Evolutionary conservation across 2,888 invertebrate genomes (phyloP).

Genomic region (Gymnoscelis rufifasciata): DNA sequence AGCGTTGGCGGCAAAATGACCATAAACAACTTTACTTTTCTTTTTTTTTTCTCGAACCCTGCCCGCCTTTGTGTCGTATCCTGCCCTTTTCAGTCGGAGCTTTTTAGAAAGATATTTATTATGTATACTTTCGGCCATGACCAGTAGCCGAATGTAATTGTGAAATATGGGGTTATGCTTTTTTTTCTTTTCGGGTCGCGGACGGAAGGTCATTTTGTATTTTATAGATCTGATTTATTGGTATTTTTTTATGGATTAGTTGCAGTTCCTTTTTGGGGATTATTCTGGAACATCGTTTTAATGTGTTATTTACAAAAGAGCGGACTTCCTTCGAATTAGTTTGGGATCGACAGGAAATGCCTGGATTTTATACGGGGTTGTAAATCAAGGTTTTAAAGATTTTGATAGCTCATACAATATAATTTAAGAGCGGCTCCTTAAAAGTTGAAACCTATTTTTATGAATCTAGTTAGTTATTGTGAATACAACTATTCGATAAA

Average conservation of each 20-base stretch:
- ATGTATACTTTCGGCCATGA: conserved; percentile 74
- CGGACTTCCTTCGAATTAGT: conserved; percentile 54
- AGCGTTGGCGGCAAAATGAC: conserved; percentile 73
- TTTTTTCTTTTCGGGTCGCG: conserved; percentile 44
- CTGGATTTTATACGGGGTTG: conserved; percentile 26
- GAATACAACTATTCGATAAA: too few relatives aligned
- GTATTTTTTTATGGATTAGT: conserved; percentile 39
- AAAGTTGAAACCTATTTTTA: too few relatives aligned
- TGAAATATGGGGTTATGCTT: conserved; percentile 68
- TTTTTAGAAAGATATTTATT: conserved; percentile 78
- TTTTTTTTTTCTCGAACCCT: conserved; percentile 54
- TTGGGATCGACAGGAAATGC: conserved; percentile 35
- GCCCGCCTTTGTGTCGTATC: conserved; percentile 70
- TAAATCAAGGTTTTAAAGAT: conserved; percentile 3
- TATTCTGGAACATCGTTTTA: conserved; percentile 59
- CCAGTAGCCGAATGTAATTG: conserved; percentile 78
- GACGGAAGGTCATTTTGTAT: conserved; percentile 65
- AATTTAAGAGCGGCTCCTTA: too few relatives aligned
- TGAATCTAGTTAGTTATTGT: too few relatives aligned
- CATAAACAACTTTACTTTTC: conserved; percentile 61
- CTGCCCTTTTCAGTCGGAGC: conserved; percentile 74
- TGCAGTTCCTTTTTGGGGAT: conserved; percentile 51
- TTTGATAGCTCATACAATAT: neutral
- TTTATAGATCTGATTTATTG: conserved; percentile 47
- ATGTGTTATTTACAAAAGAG: conserved; percentile 49